These are phyloP conservation scores for Drosophila niveifrons DNA, from an alignment of 2,888 invertebrate genomes.

Conservation along the genomic window DNA sequence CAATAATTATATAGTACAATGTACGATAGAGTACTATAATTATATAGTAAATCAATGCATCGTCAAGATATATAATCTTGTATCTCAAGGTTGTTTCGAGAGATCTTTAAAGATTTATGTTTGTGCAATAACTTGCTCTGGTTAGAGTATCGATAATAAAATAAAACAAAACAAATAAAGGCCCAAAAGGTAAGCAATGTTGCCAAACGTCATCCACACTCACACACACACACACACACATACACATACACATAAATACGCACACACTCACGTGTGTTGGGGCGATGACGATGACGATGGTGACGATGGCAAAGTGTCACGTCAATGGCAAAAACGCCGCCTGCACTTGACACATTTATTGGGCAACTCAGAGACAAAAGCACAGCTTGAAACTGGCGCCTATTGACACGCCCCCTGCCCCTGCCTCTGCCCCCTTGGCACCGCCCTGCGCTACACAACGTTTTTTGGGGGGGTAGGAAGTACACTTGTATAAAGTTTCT, in stretches of 20 bases:
- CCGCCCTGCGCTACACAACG: background rate
- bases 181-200: conserved; percentile 39
- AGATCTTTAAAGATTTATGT: background rate
- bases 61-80: background rate
- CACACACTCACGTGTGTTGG: conserved; percentile 15
- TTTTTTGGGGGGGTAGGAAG: background rate
- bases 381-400: conserved; percentile 64
- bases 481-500: conserved; percentile 45
- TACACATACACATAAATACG: conserved; percentile 7
- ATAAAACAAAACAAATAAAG: conserved; percentile 25
- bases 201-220: conserved; percentile 52
- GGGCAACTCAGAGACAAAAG: conserved; percentile 77
- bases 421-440: background rate
- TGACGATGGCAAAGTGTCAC: conserved; percentile 66
- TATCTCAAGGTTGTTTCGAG: background rate
- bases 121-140: background rate
- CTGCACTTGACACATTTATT: conserved; percentile 79
- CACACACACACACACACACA: conserved; percentile 10
- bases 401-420: conserved; percentile 56
- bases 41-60: background rate
- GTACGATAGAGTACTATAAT: no score
- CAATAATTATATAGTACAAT: no score
- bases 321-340: conserved; percentile 76
- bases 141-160: conserved; percentile 12
- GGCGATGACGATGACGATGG: conserved; percentile 16